Evolutionary conservation across 2,888 invertebrate species (phyloP).

Genomic region (Nyleta sp.): DNA sequence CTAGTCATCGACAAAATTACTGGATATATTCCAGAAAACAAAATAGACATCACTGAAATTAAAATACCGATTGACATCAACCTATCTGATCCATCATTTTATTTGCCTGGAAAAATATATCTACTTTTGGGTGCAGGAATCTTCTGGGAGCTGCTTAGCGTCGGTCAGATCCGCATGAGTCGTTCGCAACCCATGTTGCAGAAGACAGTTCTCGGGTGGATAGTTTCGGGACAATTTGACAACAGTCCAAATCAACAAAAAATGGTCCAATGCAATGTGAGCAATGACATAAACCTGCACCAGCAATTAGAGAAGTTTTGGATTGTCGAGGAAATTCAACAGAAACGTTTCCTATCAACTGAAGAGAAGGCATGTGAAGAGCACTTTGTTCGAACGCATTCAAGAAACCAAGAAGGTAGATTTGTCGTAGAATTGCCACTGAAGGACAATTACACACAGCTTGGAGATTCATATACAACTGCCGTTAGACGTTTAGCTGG

Average conservation of each 20-base stretch:
- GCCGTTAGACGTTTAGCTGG: not conserved
- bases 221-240: not conserved
- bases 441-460: not conserved
- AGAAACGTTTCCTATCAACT: not conserved
- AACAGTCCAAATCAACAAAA: not conserved
- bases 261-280: not conserved
- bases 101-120: not conserved
- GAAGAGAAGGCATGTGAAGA: not conserved
- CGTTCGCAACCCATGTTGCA: not conserved
- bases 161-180: not conserved
- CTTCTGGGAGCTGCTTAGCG: not conserved
- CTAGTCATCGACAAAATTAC: not conserved
- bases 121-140: not conserved
- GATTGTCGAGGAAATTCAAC: not conserved
- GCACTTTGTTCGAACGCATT: not conserved
- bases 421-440: constrained; percentile 3
- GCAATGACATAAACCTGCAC: not conserved
- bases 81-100: not conserved
- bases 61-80: not conserved
- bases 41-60: not conserved
- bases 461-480: not conserved
- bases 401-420: not conserved
- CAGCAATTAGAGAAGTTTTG: not conserved
- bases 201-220: not conserved
- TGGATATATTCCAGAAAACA: not conserved